Evolutionary conservation across 2,113 vertebrate species (phyloP).

Genomic region (Forbesichthys agassizii): DNA sequence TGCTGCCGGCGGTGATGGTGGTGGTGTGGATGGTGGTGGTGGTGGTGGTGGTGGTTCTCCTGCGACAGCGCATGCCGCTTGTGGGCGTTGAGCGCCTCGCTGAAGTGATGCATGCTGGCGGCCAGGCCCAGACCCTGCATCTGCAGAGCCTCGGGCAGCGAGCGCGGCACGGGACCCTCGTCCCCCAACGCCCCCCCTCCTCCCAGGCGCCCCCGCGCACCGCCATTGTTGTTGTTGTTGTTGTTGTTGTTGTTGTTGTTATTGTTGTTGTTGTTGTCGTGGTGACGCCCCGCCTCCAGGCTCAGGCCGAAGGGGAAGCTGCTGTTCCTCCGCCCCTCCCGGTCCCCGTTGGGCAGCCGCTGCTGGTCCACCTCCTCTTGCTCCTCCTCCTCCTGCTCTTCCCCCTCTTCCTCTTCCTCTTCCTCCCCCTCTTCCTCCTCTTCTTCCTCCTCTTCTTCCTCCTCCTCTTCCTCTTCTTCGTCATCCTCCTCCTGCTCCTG

Average conservation of each 20-base stretch:
- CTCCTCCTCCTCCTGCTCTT: slow-evolving; percentile 85
- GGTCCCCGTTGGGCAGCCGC: slow-evolving; percentile 86
- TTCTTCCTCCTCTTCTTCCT: slow-evolving; percentile 93
- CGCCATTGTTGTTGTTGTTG: slow-evolving; percentile 79
- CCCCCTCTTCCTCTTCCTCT: slow-evolving; percentile 86
- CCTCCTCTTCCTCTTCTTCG: slow-evolving; percentile 96
- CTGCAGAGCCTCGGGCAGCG: slow-evolving; percentile 95
- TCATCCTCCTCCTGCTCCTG: slow-evolving; percentile 96
- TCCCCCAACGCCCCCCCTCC: slow-evolving; percentile 40
- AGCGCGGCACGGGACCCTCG: slow-evolving; percentile 83
- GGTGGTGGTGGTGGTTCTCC: slow-evolving; percentile 84
- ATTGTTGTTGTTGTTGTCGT: slow-evolving; percentile 87
- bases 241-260: slow-evolving; percentile 85
- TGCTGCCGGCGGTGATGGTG: slow-evolving; percentile 79
- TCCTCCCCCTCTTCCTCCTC: slow-evolving; percentile 88
- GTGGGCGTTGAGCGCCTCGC: slow-evolving; percentile 95
- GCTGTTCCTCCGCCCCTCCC: slow-evolving; percentile 81
- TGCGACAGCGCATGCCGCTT: slow-evolving; percentile 90
- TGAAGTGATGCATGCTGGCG: slow-evolving; percentile 99
- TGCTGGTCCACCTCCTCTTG: slow-evolving; percentile 77
- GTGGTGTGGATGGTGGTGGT: slow-evolving; percentile 49
- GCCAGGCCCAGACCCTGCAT: slow-evolving; percentile 97
- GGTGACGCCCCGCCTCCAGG: slow-evolving; percentile 90
- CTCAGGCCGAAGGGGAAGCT: slow-evolving; percentile 94
- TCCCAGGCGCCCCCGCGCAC: slow-evolving; percentile 46